Base-by-base conservation (phyloP, 2,888 invertebrate species). In the Thereva nobilitata region DNA sequence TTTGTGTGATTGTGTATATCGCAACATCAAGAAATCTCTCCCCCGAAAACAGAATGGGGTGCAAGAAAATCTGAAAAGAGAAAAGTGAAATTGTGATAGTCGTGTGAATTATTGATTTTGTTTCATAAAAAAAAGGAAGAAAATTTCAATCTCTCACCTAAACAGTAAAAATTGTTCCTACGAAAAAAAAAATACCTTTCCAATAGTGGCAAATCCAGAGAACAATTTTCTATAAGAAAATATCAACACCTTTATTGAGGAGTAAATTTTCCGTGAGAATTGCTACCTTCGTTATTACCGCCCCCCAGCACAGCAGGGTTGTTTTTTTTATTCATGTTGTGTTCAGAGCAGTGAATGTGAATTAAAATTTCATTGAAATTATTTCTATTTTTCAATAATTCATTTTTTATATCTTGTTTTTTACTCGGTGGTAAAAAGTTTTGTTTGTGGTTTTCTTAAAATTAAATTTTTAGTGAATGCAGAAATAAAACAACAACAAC, bases 21-120 rank as follows among this genome's bases (percentile, higher is more conserved):
- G 23, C 34, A 50, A 23, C 41, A 10, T 41, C 23, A 55, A 55
- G 40, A 38, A 55, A 55, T 12, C 41, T 8, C 34, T 42, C 50
- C 61, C 41, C 34, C 5, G 40, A 7, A 12, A 4, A 59, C n/a
- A 50, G 10, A 50, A 41, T 49, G 61, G 61, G 61, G 12, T 49
- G 34, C 50, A 23, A 4, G 44, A 61, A 53, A 37, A n/a, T 6
- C 38, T 9, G 12, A 40, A 38, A 49, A 61, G 61, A 61, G 61
- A 61, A 44, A 50, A 61, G 50, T 61, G 40, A 49, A 34, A 40
- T 23, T 61, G 61, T 61, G 50, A 50, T 61, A 61, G 61, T 61
- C 49, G 61, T 44, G 61, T 50, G 50, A 50, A 61, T 61, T 61
- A 61, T 61, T 61, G 61, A 61, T 61, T 61, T 61, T 61, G 37